phyloP scores from a whole-genome alignment of 2,797 vertebrate genomes.

The Hyperoplus lanceolatus region DNA sequence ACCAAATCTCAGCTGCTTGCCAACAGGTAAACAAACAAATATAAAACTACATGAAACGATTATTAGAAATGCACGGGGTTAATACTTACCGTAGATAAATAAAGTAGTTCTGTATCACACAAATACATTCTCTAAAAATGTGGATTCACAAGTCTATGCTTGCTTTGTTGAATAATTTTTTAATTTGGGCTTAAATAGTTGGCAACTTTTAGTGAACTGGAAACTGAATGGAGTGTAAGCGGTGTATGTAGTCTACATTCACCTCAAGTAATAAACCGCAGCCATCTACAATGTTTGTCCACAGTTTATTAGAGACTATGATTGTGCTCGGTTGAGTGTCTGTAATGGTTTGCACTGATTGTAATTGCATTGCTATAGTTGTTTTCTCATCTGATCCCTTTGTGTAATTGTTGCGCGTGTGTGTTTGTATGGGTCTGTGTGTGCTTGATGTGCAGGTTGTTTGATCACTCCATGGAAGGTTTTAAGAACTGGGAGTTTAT shows the following conservation, averaged over 20 bases:
- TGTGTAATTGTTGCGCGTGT: constrained; percentile 28
- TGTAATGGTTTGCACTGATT: constrained; percentile 39
- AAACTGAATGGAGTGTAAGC: background rate
- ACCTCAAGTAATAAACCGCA: constrained; percentile 33
- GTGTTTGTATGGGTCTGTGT: constrained; percentile 21
- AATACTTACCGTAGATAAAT: background rate
- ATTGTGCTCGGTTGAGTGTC: constrained; percentile 30
- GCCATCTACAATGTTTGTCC: constrained; percentile 16
- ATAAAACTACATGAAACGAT: background rate
- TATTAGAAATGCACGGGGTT: background rate
- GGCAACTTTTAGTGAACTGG: background rate
- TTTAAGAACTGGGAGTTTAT: constrained; percentile 99
- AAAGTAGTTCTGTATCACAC: background rate
- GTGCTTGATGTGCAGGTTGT: constrained; percentile 86
- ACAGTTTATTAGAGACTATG: constrained; percentile 35
- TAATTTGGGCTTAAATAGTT: background rate
- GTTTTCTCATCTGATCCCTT: constrained; percentile 41
- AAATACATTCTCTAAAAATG: background rate
- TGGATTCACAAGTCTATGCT: background rate
- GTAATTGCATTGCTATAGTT: constrained; percentile 38
- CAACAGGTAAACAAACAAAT: constrained; percentile 89
- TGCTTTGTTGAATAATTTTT: background rate
- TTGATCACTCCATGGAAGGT: constrained; percentile 99
- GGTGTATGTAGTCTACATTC: background rate
- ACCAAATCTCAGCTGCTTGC: constrained; percentile 98